Percentiles rank a stretch among this genome's conserved stretches.
phyloP scores from a whole-genome alignment of 2,797 vertebrate species.

The Ctenochaetus hawaiiensis region DNA sequence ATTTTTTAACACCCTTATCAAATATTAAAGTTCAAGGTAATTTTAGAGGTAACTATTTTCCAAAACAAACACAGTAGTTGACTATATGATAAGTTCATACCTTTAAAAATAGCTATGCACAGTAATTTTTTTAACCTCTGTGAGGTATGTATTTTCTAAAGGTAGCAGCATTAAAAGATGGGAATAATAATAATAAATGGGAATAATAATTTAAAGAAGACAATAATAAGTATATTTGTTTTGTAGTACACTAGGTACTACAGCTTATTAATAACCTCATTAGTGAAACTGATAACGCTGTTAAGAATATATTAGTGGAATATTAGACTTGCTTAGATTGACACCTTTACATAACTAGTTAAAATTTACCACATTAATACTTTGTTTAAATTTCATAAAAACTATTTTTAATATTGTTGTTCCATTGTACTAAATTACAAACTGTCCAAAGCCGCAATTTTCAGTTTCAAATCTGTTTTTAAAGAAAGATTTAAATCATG shows the following conservation, averaged over 20 bases:
- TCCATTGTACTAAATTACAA: neutral
- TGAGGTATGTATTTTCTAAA: neutral
- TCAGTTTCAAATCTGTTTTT: neutral
- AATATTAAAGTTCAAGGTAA: neutral
- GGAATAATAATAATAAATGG: neutral
- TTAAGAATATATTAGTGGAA: neutral
- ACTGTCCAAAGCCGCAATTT: neutral
- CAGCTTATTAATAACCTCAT: neutral
- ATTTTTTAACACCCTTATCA: neutral
- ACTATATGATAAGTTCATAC: slow-evolving; percentile 16
- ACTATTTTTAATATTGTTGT: no score
- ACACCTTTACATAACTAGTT: neutral
- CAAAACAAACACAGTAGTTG: slow-evolving; percentile 12
- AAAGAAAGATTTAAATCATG: neutral
- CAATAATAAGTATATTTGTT: neutral
- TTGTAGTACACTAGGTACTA: neutral
- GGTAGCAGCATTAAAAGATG: neutral
- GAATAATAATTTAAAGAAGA: neutral
- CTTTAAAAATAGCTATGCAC: neutral
- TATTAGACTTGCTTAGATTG: neutral
- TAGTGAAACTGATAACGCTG: neutral
- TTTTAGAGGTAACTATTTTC: slow-evolving; percentile 12
- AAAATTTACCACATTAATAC: neutral
- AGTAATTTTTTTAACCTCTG: neutral
- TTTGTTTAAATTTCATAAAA: no score